phyloP scores from a whole-genome alignment of 2,888 invertebrate species.

The Silvanus unidentatus region DNA sequence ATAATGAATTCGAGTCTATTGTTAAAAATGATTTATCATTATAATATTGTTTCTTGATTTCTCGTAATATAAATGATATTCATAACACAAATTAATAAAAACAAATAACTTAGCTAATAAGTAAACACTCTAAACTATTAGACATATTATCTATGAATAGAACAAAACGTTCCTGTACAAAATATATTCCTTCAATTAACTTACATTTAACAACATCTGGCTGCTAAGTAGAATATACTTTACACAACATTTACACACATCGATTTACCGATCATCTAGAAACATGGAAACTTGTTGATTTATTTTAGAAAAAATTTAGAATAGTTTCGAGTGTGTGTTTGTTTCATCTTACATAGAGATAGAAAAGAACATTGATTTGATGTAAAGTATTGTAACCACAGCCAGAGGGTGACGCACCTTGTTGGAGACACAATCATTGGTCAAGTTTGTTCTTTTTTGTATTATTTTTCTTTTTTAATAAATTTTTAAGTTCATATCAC shows the following conservation, averaged over 20 bases:
- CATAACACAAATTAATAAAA: constrained; percentile 17
- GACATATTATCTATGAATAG: constrained; percentile 28
- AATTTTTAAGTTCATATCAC: constrained; percentile 26
- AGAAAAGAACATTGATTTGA: constrained; percentile 18
- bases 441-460: constrained; percentile 20
- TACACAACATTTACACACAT: constrained; percentile 21
- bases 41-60: too few relatives aligned
- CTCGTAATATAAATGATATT: too few relatives aligned
- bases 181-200: constrained; percentile 33
- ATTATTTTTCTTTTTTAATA: too few relatives aligned
- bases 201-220: constrained; percentile 33
- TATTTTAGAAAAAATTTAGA: constrained; percentile 15
- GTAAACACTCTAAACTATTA: constrained; percentile 32
- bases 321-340: constrained; percentile 11
- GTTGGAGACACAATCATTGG: constrained; percentile 36
- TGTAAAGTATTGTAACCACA: constrained; percentile 35
- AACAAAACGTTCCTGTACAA: constrained; percentile 29
- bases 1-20: too few relatives aligned
- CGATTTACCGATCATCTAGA: constrained; percentile 5
- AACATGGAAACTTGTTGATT: constrained; percentile 11
- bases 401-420: constrained; percentile 32
- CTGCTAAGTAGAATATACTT: constrained; percentile 26
- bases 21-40: too few relatives aligned
- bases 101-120: constrained; percentile 31
- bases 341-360: constrained; percentile 15